Conservation (phyloP, 2,113 vertebrate genomes). For the Gadus chalcogrammus region DNA sequence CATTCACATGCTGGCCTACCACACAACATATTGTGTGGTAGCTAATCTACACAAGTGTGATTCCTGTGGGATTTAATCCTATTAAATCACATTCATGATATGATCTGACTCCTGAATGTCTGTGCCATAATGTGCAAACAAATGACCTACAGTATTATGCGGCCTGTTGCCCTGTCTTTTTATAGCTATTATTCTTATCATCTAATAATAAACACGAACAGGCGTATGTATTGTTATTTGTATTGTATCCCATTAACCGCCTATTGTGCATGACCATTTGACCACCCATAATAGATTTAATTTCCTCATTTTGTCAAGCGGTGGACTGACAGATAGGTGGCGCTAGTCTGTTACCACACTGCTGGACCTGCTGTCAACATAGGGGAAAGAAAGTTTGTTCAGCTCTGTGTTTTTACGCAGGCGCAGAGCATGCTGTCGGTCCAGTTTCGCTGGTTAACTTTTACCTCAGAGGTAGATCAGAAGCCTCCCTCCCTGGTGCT, state of each 20-base stretch:
- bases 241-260: too few species aligned
- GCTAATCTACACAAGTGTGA: too few species aligned
- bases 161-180: too few species aligned
- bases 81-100: slow-evolving; percentile 5
- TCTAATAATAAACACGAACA: too few species aligned
- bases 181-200: too few species aligned
- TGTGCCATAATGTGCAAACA: not conserved
- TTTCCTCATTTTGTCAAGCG: too few species aligned
- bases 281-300: too few species aligned
- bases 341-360: slow-evolving; percentile 52
- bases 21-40: too few species aligned
- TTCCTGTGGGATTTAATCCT: too few species aligned
- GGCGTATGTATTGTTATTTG: too few species aligned
- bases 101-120: slow-evolving; percentile 20
- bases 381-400: slow-evolving; percentile 65
- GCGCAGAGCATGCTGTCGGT: slow-evolving; percentile 75
- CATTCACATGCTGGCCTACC: too few species aligned
- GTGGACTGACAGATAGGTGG: slow-evolving; percentile 60
- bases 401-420: slow-evolving; percentile 67
- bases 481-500: slow-evolving; percentile 62
- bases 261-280: not conserved
- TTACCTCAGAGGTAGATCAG: slow-evolving; percentile 68
- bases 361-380: slow-evolving; percentile 30
- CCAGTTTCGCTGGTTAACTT: slow-evolving; percentile 78
- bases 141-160: too few species aligned